phyloP scores from a whole-genome alignment of 1,140 invertebrate genomes.

The Bombus cullumanus region DNA sequence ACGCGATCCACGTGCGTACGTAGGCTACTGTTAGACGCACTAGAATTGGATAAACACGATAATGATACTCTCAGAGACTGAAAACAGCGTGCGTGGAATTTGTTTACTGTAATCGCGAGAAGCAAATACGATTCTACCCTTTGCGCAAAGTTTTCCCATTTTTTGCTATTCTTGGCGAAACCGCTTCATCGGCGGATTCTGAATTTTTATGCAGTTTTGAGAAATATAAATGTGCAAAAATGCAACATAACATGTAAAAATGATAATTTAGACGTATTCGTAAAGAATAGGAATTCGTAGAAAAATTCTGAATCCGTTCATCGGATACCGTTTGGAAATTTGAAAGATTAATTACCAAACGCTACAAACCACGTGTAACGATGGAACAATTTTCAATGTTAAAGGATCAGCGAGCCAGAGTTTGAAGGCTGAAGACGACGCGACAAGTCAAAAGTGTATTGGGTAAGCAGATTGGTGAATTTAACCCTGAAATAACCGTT shows the following conservation, averaged over 20 bases:
- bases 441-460: background rate
- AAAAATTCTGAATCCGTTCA: background rate
- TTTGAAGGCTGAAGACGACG: background rate
- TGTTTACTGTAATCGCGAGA: background rate
- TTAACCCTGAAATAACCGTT: constrained; percentile 43
- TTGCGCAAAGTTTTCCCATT: background rate
- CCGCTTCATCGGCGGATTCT: too few species aligned
- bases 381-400: background rate
- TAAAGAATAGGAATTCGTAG: background rate
- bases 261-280: background rate
- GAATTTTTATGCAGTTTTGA: too few species aligned
- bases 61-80: background rate
- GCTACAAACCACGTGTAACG: background rate
- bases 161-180: background rate
- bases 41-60: background rate
- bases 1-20: too few species aligned
- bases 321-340: too few species aligned
- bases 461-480: constrained; percentile 8
- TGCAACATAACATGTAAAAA: too few species aligned
- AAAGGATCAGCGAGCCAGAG: background rate
- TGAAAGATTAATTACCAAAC: too few species aligned
- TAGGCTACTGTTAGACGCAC: background rate
- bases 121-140: too few species aligned
- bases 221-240: too few species aligned
- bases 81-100: background rate